These are phyloP conservation scores for Xanthostigma xanthostigma DNA, from an alignment of 2,888 invertebrate genomes.

Conservation along the genomic window DNA sequence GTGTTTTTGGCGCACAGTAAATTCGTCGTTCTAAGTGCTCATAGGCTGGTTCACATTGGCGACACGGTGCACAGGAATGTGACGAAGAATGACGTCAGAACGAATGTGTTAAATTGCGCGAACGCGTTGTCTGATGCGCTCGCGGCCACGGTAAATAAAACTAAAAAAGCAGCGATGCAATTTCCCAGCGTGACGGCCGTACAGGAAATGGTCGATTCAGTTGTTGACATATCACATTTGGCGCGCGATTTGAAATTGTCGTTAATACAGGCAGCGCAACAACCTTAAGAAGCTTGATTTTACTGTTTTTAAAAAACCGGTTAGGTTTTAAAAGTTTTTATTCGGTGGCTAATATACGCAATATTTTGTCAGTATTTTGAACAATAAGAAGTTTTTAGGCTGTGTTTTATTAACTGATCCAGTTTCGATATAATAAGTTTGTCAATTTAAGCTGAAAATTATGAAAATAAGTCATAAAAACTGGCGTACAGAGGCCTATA, in stretches of 20 bases:
- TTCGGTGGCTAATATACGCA: too few relatives aligned
- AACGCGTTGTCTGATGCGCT: slow-evolving; percentile 69
- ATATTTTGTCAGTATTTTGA: too few relatives aligned
- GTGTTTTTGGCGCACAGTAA: slow-evolving; percentile 87
- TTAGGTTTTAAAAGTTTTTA: too few relatives aligned
- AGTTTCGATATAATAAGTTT: too few relatives aligned
- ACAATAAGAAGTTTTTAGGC: too few relatives aligned
- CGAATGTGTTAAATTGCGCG: slow-evolving; percentile 57
- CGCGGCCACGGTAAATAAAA: slow-evolving; percentile 70
- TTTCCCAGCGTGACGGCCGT: slow-evolving; percentile 84
- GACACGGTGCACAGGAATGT: slow-evolving; percentile 85
- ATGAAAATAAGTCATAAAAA: too few relatives aligned
- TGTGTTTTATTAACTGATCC: too few relatives aligned
- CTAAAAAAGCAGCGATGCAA: slow-evolving; percentile 80
- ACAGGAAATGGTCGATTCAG: slow-evolving; percentile 86
- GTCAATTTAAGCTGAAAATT: too few relatives aligned
- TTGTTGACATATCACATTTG: slow-evolving; percentile 70
- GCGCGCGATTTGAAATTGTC: slow-evolving; percentile 67
- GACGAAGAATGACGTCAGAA: slow-evolving; percentile 54
- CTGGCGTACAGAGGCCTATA: too few relatives aligned
- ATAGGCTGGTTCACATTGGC: slow-evolving; percentile 85
- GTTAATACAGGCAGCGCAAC: slow-evolving; percentile 51
- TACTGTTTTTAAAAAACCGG: too few relatives aligned
- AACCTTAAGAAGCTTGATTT: slow-evolving; percentile 20
- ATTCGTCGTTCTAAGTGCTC: slow-evolving; percentile 86